These are phyloP conservation scores for Porites australiensis DNA, from an alignment of 64 coral and sea anemone species.

Conservation along the genomic window DNA sequence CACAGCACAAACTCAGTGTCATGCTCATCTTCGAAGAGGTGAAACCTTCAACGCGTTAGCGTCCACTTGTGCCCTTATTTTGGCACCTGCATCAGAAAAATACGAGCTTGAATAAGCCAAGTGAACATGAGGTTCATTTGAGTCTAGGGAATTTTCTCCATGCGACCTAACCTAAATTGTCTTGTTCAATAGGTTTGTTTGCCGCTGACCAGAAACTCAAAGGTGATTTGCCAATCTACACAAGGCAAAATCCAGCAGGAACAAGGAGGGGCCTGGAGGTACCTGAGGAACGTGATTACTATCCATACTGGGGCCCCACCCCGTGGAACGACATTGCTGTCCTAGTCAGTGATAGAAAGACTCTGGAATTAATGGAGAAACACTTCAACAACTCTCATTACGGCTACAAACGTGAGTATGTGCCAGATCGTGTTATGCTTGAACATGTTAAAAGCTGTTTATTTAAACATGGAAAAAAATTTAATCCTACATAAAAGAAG, in stretches of 20 bases:
- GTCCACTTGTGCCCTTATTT: no score
- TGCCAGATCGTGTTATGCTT: no score
- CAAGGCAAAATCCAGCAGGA: slow-evolving; percentile 70
- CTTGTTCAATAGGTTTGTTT: neutral
- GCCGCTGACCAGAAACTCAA: slow-evolving; percentile 37
- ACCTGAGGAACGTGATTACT: slow-evolving; percentile 82
- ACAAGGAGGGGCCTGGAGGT: slow-evolving; percentile 70
- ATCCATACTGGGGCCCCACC: slow-evolving; percentile 79
- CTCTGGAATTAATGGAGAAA: neutral
- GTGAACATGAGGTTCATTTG: no score
- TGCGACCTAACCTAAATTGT: neutral
- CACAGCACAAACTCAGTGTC: no score
- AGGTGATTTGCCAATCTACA: slow-evolving; percentile 63
- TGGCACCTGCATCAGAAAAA: no score
- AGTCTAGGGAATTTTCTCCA: no score
- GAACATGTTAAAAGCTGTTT: no score
- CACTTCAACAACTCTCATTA: neutral
- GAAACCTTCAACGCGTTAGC: no score
- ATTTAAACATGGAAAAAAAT: no score
- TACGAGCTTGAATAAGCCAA: no score
- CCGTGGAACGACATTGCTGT: slow-evolving; percentile 71
- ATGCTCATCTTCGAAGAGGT: no score
- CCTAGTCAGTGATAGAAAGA: slow-evolving; percentile 17
- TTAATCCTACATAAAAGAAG: no score
- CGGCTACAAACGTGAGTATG: neutral